Evolutionary conservation across 2,888 invertebrate genomes (phyloP), one percentile per base, ranked within the genome.

Genomic region (Ptilodon capucinus): DNA sequence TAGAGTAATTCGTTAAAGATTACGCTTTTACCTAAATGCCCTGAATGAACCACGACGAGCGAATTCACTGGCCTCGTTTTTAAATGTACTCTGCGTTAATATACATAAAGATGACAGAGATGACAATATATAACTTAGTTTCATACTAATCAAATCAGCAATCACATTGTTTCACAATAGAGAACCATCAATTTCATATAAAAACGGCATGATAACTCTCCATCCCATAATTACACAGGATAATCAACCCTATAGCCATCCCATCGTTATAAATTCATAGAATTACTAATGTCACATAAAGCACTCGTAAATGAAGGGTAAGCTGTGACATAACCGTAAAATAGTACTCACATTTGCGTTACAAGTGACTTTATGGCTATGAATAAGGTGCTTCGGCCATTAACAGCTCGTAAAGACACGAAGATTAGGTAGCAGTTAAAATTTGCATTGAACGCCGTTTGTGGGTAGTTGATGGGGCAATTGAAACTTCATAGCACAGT

Each of bases 311-410:
- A 64, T 69, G 70, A 68, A 66, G 66, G 66, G 63, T 54, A 56
- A 51, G 51, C 57, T 61, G 61, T 60, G 57, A 61, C 59, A 65
- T 67, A 64, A 63, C 71, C 72, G 71, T 83, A 77, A 83, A 83
- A 78, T 69, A 68, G 74, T 73, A 71, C 70, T 76, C 56, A 76
- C 64, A 68, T 64, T 68, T 68, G 51, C 69, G 71, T 74, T 72
- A 77, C 73, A 79, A 67, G 73, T 61, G 57, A 62, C 60, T 84
- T 84, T 81, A 85, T 71, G 73, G 72, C 60, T 67, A 51, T 65
- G 65, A 69, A 70, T 66, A 70, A 75, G 74, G 74, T 77, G 66
- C 67, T 72, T 57, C 40, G 42, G 52, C 69, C 74, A 79, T 83
- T 81, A 84, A 74, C 76, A 59, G 71, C 53, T 70, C 76, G 68